Evolutionary conservation across 2,888 invertebrate species (phyloP), one percentile per base, ranked within the genome.

Genomic region (Allolobophora icterica): DNA sequence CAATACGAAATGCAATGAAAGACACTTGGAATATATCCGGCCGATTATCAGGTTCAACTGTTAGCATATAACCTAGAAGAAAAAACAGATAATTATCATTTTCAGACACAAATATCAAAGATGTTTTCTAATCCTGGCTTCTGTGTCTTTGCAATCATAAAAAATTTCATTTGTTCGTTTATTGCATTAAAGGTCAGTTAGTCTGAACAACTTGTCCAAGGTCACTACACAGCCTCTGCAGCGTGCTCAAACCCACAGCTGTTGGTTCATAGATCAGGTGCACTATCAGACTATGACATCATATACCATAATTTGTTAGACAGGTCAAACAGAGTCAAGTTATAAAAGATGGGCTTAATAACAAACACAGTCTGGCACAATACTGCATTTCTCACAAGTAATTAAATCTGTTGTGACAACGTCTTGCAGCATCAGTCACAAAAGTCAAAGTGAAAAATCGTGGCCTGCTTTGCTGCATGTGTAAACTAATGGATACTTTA

Each of bases 1-100:
- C 95, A 93, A 97, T 95, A 93, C 96, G 96, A 95, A 97, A 98
- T 91, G 97, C 97, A 93, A 97, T 96, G 94, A 96, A 96, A 93
- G 97, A 97, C 89, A 97, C 97, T 96, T 98, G 97, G 96, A 96
- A 98, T 94, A 98, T 98, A 95, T 98, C 98, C 21, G 98, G 98
- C 93, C 98, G 96, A 93, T 96, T 96, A 91, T 97, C 97, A 89
- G 97, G 96, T 95, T 98, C 97, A 89, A 97, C 97, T 94, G 98
- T 97, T 92, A 98, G 96, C 97, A 98, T 97, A 94, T 97, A 98
- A 93, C 96, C 97, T 97, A 91, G 33, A 91, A 87, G n/a, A 71
- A 30, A 71, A 71, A 52, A 52, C 52, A 52, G 52, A 52, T 24
- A 52, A 52, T 52, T 11, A 52, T 24, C 21, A 71, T 71, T 71